A percentile compares a stretch with the other conserved stretches of the same genome.
Evolutionary conservation across 2,113 vertebrate species (phyloP).

Genomic region (Pangasianodon gigas): DNA sequence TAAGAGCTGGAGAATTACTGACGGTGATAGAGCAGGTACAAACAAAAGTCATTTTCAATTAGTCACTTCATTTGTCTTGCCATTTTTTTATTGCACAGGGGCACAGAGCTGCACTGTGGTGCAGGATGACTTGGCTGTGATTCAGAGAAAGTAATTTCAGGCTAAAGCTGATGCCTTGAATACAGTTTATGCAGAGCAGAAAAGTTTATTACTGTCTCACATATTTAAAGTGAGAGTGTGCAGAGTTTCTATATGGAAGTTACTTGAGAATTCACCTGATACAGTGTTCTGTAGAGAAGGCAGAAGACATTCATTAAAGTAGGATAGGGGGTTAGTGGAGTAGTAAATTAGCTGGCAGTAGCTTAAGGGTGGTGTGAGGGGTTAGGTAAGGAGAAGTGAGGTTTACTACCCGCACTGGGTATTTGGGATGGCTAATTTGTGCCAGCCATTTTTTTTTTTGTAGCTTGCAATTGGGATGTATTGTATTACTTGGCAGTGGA

Average conservation of each 20-base stretch:
- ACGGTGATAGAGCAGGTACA: not conserved
- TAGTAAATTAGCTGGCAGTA: conserved; percentile 82
- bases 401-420: not conserved
- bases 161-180: not conserved
- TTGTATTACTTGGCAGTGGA: no score
- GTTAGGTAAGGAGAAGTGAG: not conserved
- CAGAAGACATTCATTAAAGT: not conserved
- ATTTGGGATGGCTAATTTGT: not conserved
- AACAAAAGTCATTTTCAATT: conserved; percentile 33
- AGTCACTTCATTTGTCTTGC: conserved; percentile 20
- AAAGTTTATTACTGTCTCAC: not conserved
- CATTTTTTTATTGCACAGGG: not conserved
- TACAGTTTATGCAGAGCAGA: not conserved
- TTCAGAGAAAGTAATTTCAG: conserved; percentile 17
- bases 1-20: not conserved
- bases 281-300: not conserved
- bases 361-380: conserved; percentile 66
- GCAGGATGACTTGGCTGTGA: conserved; percentile 21
- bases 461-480: no score
- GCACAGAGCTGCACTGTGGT: not conserved
- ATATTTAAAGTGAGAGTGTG: not conserved
- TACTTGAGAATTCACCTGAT: not conserved
- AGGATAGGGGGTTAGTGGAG: not conserved
- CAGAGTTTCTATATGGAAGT: not conserved
- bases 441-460: no score